A percentile compares a stretch with the other conserved stretches of the same genome.
phyloP scores from a whole-genome alignment of 2,888 invertebrate genomes.

The Drosophila prostipennis region DNA sequence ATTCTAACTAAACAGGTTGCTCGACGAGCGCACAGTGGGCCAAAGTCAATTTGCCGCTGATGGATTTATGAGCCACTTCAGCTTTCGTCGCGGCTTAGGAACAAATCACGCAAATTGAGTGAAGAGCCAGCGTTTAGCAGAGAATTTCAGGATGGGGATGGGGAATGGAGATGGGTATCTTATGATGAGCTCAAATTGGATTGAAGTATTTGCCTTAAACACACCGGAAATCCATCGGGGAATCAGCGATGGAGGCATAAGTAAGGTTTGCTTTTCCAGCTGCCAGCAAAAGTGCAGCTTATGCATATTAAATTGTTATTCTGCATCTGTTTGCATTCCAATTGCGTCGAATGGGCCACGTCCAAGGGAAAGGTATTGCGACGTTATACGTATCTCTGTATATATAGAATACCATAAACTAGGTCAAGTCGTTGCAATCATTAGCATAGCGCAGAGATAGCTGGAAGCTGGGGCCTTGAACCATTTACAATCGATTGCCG shows the following conservation, averaged over 20 bases:
- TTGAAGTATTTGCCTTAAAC: constrained; percentile 17
- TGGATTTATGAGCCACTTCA: constrained; percentile 36
- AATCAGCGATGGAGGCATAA: constrained; percentile 3
- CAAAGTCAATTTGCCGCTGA: constrained; percentile 27
- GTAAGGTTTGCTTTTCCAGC: constrained; percentile 12
- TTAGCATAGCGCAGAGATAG: constrained; percentile 25
- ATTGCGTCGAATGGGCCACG: constrained; percentile 1
- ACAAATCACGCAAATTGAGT: constrained; percentile 28
- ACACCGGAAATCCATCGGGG: constrained; percentile 10
- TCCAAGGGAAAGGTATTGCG: background rate
- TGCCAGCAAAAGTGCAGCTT: constrained; percentile 37
- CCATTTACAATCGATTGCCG: constrained; percentile 20
- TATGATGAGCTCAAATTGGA: constrained; percentile 30
- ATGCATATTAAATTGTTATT: constrained; percentile 48
- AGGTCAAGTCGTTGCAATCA: constrained; percentile 39
- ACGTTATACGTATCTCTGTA: background rate
- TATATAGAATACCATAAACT: constrained; percentile 6
- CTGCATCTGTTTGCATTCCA: constrained; percentile 34
- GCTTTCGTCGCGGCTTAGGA: constrained; percentile 5
- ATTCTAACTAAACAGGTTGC: constrained; percentile 80
- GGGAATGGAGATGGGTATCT: no score
- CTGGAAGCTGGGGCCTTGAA: constrained; percentile 20
- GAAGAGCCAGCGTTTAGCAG: constrained; percentile 15
- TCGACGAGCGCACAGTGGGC: constrained; percentile 51
- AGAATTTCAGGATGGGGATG: background rate